Percentiles rank a stretch among this genome's conserved stretches.
phyloP scores from a whole-genome alignment of 2,113 vertebrate genomes.

The Ammodytes marinus region DNA sequence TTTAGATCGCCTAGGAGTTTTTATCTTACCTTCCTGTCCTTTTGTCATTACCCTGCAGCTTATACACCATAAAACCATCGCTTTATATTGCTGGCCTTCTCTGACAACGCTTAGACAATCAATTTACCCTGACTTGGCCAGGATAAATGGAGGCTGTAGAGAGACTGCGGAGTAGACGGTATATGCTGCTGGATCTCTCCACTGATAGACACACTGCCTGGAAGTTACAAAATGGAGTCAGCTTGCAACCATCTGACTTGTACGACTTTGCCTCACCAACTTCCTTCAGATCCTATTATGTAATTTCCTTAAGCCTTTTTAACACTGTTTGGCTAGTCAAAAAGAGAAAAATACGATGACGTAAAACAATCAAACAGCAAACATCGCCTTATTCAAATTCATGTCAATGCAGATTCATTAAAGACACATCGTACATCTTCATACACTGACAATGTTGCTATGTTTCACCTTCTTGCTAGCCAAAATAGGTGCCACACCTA shows the following conservation, averaged over 20 bases:
- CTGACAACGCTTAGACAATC: conserved; percentile 75
- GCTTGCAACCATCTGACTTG: conserved; percentile 63
- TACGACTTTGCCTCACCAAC: conserved; percentile 42
- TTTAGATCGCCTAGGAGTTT: conserved; percentile 29
- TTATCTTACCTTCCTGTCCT: conserved; percentile 15
- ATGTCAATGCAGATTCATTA: neutral
- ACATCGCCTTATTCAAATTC: neutral
- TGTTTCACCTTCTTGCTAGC: neutral
- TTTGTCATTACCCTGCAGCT: conserved; percentile 42
- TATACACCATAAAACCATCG: conserved; percentile 55
- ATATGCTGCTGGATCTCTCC: conserved; percentile 72
- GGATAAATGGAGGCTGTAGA: conserved; percentile 69
- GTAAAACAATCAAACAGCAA: neutral
- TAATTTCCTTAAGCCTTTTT: conserved; percentile 20
- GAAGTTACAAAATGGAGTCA: conserved; percentile 79
- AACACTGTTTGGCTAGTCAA: neutral
- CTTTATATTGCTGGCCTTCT: conserved; percentile 56
- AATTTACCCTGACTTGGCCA: conserved; percentile 76
- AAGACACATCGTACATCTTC: neutral
- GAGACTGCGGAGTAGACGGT: conserved; percentile 76
- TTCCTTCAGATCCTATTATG: conserved; percentile 36
- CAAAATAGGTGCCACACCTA: conserved; percentile 3
- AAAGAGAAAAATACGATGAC: neutral
- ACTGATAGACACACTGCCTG: conserved; percentile 70
- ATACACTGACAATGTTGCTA: conserved; percentile 1